Base-by-base conservation (phyloP, 2,888 invertebrate genomes). In the Andrena flavipes region DNA sequence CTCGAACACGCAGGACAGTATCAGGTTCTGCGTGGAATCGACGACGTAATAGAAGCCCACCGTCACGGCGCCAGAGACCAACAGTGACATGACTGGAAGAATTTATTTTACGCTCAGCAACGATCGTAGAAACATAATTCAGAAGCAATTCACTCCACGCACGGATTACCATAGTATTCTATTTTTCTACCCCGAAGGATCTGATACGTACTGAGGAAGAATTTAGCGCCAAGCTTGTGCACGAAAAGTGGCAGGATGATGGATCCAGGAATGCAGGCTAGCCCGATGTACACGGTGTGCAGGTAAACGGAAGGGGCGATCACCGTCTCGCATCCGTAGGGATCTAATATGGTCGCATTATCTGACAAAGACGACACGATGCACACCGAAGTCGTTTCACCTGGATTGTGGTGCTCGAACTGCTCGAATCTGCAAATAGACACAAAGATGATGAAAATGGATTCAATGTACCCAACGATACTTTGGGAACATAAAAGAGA, bases 241-340 rank as follows among this genome's bases (percentile, higher is more conserved):
- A 97, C 97, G 92, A 97, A 97, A 13, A 97, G 95, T 0, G 97
- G 97, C 88, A 97, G 94, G 96, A 97, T 96, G 86, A 97, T 95
- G 73, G 97, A 97, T 0, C 97, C 97, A 0, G 97, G 97, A 78
- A 97, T 96, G 91, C 97, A 97, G 26, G 97, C 97, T 30, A 97
- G 94, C 54, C 97, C 97, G 86, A 97, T 97, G 82, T 97, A 97
- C 72, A 97, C 94, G 0, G 97, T 97, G 92, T 97, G 97, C 89
- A 96, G 94, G 92, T 96, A 97, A 13, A 97, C 97, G 65, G 95
- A 95, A 76, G 95, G 94, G 16, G 96, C 96, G 81, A 97, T 96
- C 35, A 95, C 95, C 87, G 95, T 96, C 42, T 95, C 94, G 92
- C 97, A 97, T 86, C 95, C 96, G 92, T 95, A 95, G 82, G 95